Percentiles rank a stretch among this genome's conserved stretches.
phyloP scores from a whole-genome alignment of 2,888 invertebrate species.

The Pimpla rufipes region DNA sequence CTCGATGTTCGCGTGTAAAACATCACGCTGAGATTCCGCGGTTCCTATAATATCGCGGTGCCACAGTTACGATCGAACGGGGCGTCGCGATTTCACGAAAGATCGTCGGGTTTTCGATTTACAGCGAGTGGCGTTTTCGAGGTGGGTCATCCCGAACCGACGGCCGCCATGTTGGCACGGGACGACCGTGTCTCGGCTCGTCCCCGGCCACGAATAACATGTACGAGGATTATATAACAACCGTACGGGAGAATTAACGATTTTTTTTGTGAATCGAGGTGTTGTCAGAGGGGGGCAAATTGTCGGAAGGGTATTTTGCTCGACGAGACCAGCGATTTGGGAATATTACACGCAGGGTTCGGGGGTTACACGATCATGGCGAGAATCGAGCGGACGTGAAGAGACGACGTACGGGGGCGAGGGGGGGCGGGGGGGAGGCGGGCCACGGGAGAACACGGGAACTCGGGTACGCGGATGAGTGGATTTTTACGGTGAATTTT shows the following conservation, averaged over 20 bases:
- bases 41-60: neutral
- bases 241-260: constrained; percentile 52
- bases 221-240: constrained; percentile 79
- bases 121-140: constrained; percentile 33
- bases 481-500: neutral
- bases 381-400: neutral
- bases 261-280: neutral
- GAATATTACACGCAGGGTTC: neutral
- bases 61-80: neutral
- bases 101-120: neutral
- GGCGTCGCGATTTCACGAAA: neutral
- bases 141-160: constrained; percentile 48
- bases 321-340: neutral
- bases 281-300: neutral
- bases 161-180: constrained; percentile 79
- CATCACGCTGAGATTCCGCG: neutral
- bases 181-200: constrained; percentile 65
- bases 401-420: constrained; percentile 3
- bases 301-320: neutral
- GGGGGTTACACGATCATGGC: neutral
- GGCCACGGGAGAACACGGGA: neutral
- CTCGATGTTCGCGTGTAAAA: neutral
- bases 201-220: constrained; percentile 74
- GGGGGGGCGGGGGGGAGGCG: neutral
- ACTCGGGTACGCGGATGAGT: neutral